phyloP scores from a whole-genome alignment of 1,140 invertebrate species.

The Drosophila equinoxialis region DNA sequence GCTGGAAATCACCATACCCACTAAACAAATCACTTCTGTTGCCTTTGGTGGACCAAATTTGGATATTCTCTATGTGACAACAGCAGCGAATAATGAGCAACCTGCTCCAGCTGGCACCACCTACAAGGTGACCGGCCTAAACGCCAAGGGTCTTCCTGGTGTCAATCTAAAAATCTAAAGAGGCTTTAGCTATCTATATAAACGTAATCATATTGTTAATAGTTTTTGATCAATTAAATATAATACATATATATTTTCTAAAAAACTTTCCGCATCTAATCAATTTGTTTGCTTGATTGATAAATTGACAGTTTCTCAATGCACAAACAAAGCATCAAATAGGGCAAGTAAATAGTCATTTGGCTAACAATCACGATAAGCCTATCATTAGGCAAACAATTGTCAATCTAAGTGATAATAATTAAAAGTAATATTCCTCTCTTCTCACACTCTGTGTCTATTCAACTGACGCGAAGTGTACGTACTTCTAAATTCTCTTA shows the following conservation, averaged over 20 bases:
- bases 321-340: background rate
- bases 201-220: no score
- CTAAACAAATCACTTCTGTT: conserved; percentile 89
- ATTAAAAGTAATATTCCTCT: background rate
- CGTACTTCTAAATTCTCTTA: background rate
- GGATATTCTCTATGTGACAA: conserved; percentile 91
- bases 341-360: background rate
- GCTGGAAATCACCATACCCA: conserved; percentile 84
- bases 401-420: conserved; percentile 1
- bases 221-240: conserved; percentile 1
- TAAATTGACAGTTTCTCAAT: background rate
- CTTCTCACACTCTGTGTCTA: background rate
- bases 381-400: background rate
- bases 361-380: background rate
- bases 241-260: background rate
- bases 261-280: conserved; percentile 8
- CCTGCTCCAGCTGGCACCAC: conserved; percentile 88
- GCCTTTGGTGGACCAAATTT: conserved; percentile 91
- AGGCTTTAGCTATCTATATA: no score
- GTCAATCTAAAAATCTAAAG: conserved; percentile 57
- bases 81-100: conserved; percentile 85
- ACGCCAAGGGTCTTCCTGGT: conserved; percentile 84
- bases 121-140: conserved; percentile 88
- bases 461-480: background rate
- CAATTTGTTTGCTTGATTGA: background rate